Conservation (phyloP, 2,797 vertebrate genomes). For the Saxicola maurus region DNA sequence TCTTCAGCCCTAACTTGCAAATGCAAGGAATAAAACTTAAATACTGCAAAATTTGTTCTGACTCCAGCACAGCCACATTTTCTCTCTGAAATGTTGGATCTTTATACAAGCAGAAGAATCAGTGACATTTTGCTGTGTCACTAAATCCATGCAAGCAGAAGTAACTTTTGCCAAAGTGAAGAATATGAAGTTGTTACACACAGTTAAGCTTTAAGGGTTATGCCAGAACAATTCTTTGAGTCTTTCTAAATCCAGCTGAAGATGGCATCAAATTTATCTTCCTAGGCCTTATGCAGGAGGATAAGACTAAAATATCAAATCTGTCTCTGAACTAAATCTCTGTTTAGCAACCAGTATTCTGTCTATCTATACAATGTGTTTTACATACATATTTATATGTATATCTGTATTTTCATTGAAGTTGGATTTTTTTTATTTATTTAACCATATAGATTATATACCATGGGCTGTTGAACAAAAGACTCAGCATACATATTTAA, state of each 20-base stretch:
- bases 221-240: constrained; percentile 5
- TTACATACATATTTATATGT: not conserved
- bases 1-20: not conserved
- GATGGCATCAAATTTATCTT: constrained; percentile 18
- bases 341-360: not conserved
- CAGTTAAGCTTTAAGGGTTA: constrained; percentile 25
- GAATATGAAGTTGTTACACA: constrained; percentile 14
- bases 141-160: constrained; percentile 4
- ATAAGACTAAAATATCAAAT: not conserved
- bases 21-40: not conserved
- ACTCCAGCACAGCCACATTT: not conserved
- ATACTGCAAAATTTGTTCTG: not conserved
- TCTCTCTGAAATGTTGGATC: not conserved
- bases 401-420: not conserved
- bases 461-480: not conserved
- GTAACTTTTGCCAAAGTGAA: constrained; percentile 39
- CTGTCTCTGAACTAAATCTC: not conserved
- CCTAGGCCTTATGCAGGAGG: not conserved
- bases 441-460: not conserved
- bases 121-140: constrained; percentile 37
- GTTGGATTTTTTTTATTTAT: not conserved
- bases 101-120: not conserved
- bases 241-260: constrained; percentile 31
- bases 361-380: not conserved
- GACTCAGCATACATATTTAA: not conserved